These are phyloP conservation scores for Oryzias sinensis DNA, from an alignment of 2,797 vertebrate species.

Conservation along the genomic window DNA sequence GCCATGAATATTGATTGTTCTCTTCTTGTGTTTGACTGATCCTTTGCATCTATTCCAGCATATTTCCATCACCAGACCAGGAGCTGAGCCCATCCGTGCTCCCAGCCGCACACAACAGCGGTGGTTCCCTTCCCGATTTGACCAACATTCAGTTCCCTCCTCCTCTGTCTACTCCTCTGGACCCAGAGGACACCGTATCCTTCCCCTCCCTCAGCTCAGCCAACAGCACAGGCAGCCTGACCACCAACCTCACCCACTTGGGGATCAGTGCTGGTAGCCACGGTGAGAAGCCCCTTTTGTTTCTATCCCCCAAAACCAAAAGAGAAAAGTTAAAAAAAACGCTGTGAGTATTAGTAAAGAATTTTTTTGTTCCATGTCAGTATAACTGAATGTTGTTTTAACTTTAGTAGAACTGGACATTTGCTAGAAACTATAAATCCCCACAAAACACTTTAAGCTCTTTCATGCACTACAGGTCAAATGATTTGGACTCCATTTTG, in stretches of 20 bases:
- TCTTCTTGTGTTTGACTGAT: slow-evolving; percentile 2
- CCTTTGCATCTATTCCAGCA: slow-evolving; percentile 73
- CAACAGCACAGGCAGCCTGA: slow-evolving; percentile 89
- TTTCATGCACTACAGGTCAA: no score
- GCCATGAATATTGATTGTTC: neutral
- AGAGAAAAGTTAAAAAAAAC: no score
- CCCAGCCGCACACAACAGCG: slow-evolving; percentile 90
- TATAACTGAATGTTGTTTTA: no score
- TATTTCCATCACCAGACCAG: slow-evolving; percentile 95
- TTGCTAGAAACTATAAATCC: no score
- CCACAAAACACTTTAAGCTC: no score
- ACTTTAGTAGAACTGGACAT: no score
- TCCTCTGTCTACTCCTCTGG: slow-evolving; percentile 93
- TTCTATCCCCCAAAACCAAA: neutral
- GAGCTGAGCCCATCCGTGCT: slow-evolving; percentile 86
- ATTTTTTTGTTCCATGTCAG: no score
- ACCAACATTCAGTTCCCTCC: slow-evolving; percentile 98
- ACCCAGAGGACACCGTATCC: slow-evolving; percentile 88
- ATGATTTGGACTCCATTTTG: no score
- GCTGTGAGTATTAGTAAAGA: no score
- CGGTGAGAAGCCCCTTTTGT: slow-evolving; percentile 65
- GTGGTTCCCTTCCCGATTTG: slow-evolving; percentile 95
- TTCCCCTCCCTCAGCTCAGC: slow-evolving; percentile 88
- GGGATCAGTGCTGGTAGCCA: slow-evolving; percentile 87
- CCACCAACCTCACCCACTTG: slow-evolving; percentile 92